These are phyloP conservation scores for Dreissena rostriformis DNA, from an alignment of 1,140 invertebrate genomes.

Conservation along the genomic window DNA sequence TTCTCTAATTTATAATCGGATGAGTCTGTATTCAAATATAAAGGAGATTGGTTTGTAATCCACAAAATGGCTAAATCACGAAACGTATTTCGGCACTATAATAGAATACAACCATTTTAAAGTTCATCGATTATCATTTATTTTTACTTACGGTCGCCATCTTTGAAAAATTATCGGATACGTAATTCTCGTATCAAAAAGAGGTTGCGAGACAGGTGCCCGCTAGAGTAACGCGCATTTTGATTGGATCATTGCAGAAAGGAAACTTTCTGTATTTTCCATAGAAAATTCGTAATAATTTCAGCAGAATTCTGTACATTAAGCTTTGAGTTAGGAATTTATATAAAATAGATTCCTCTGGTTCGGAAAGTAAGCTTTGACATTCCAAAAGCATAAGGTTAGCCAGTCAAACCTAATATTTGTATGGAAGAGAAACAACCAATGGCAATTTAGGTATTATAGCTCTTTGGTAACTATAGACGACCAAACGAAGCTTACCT, in stretches of 20 bases:
- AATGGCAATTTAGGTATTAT: not conserved
- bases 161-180: slow-evolving; percentile 74
- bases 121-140: slow-evolving; percentile 15
- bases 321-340: no score
- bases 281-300: no score
- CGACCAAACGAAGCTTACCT: slow-evolving; percentile 35
- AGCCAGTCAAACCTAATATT: not conserved
- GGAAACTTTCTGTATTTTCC: not conserved
- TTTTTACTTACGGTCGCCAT: slow-evolving; percentile 78
- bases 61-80: slow-evolving; percentile 41
- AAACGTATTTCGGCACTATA: not conserved
- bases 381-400: not conserved
- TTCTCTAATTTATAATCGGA: slow-evolving; percentile 1
- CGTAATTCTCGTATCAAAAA: slow-evolving; percentile 68
- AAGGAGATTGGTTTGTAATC: slow-evolving; percentile 18
- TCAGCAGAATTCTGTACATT: no score
- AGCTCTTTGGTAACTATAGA: slow-evolving; percentile 8
- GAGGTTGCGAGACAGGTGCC: slow-evolving; percentile 68
- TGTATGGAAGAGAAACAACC: not conserved
- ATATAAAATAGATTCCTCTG: no score
- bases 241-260: slow-evolving; percentile 31
- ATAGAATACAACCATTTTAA: not conserved
- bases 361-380: not conserved
- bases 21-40: not conserved
- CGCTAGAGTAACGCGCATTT: slow-evolving; percentile 19